Conservation (phyloP, 2,888 invertebrate genomes). For the Julus scanicus region DNA sequence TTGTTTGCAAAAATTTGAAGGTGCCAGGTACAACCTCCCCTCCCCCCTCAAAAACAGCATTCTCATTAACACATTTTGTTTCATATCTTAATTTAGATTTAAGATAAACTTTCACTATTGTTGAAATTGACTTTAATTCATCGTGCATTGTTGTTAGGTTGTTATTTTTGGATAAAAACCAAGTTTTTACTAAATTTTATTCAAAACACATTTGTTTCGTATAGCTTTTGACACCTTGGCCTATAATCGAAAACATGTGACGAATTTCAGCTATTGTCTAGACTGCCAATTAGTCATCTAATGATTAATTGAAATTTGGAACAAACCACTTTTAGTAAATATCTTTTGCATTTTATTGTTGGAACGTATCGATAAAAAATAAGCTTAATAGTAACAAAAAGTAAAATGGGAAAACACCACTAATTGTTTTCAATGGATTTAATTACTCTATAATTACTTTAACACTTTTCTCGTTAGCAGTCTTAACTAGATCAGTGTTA, state of each 20-base stretch:
- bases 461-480: background rate
- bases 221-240: background rate
- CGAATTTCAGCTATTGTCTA: background rate
- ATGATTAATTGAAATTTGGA: conserved; percentile 30
- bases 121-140: background rate
- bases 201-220: background rate
- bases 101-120: background rate
- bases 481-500: background rate
- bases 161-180: background rate
- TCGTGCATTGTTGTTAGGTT: background rate
- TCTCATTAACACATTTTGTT: conserved; percentile 10
- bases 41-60: background rate
- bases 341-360: background rate
- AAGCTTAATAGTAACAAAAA: background rate
- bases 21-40: background rate
- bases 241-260: conserved; percentile 32
- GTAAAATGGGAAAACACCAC: background rate
- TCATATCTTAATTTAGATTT: conserved; percentile 12
- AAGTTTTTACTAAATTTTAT: background rate
- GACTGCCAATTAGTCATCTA: conserved; percentile 27
- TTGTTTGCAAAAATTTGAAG: background rate
- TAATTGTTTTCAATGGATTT: conserved; percentile 30
- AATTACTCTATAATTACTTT: background rate
- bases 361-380: background rate
- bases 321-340: conserved; percentile 22